Evolutionary conservation across 2,888 invertebrate species (phyloP).

Genomic region (Troides oblongomaculatus): DNA sequence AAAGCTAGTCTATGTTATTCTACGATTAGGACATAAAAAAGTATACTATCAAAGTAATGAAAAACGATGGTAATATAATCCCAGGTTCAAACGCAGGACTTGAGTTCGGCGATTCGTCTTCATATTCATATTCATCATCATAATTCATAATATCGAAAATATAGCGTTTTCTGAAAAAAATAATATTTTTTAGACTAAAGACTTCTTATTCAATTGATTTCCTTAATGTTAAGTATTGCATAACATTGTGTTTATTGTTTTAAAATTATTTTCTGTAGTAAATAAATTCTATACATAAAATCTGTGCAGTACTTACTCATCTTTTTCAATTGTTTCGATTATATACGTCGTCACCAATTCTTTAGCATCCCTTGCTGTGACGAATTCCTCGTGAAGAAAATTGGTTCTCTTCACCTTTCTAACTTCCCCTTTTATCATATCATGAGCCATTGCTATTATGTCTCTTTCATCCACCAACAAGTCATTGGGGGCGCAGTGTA

Average conservation of each 20-base stretch:
- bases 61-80: constrained; percentile 5
- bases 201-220: too few relatives aligned
- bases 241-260: too few relatives aligned
- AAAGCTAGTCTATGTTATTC: too few relatives aligned
- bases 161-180: constrained; percentile 11
- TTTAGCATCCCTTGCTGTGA: constrained; percentile 47
- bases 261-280: too few relatives aligned
- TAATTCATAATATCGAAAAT: background rate
- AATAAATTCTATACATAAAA: background rate
- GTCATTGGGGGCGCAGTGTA: constrained; percentile 59
- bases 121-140: constrained; percentile 2
- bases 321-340: constrained; percentile 35
- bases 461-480: constrained; percentile 51
- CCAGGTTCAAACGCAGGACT: constrained; percentile 8
- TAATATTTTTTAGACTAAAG: background rate
- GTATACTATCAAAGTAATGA: constrained; percentile 37
- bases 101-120: constrained; percentile 12
- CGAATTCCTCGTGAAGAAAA: constrained; percentile 55
- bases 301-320: constrained; percentile 17
- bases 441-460: constrained; percentile 52
- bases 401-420: constrained; percentile 50
- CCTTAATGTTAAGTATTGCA: too few relatives aligned
- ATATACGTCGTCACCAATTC: constrained; percentile 57
- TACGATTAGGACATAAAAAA: background rate
- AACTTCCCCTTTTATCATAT: constrained; percentile 49